Base-by-base conservation (phyloP, 2,113 vertebrate genomes). In the Oreamnos americanus region DNA sequence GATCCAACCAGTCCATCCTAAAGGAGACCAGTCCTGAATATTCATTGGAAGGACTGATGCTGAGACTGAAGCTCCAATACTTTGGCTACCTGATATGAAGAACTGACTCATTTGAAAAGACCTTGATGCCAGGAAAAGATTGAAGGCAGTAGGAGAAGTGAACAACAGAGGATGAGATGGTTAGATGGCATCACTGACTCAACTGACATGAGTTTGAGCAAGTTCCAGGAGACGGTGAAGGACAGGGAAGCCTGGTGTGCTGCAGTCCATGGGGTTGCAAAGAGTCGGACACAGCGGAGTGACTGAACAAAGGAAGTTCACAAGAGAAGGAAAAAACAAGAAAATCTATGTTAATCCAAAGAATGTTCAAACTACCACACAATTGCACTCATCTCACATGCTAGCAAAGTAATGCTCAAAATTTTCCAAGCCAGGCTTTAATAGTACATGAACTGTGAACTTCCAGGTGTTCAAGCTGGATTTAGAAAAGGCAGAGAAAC, bases 281-380 rank as follows among this genome's bases (percentile, higher is more conserved):
- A 64, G 62, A 64, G 33, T 9, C 0, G 0, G 62, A 64, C 33
- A 8, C 0, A 3, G 33, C 33, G 4, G 30, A 64, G 33, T 0
- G 2, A 64, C 62, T 64, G 62, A 64, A 64, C 15, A 64, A 64
- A 64, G 7, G 62, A 64, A 64, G 62, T 33, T 64, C 62, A 17
- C 62, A 64, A 36, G 8, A 10, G 64, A n/a, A 36, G 8, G 64
- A 67, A 21, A n/a, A 67, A 67, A 67, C 17, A 67, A 67, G 64
- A 36, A 67, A 67, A n/a, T 19, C 33, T 67, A 36, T 67, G 8
- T 21, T 67, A 67, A 67, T 67, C 17, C 33, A 64, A 33, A 64
- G 30, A 64, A 64, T 33, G 15, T 64, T 64, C 62, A 64, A 64
- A 64, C 62, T 64, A 64, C 62, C 15, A 64, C 15, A 64, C 15